phyloP scores from a whole-genome alignment of 2,797 vertebrate species.

The Diplodus sargus region DNA sequence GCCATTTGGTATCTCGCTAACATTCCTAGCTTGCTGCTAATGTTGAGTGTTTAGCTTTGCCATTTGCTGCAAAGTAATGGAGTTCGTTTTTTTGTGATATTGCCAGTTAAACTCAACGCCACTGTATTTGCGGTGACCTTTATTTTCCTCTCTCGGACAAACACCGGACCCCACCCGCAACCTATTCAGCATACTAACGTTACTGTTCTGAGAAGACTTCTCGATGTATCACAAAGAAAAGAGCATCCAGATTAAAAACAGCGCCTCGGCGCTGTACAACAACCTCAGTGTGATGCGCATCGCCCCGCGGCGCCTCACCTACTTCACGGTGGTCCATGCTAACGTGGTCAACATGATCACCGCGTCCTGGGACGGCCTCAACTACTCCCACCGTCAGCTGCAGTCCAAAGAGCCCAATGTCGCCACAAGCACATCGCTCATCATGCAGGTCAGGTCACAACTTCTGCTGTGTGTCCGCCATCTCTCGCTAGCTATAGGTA shows the following conservation, averaged over 20 bases:
- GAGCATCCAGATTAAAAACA: constrained; percentile 89
- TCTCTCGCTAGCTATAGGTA: too few relatives aligned
- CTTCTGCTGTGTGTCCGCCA: too few relatives aligned
- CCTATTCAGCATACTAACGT: not conserved
- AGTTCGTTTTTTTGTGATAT: not conserved
- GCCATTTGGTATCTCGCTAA: constrained; percentile 20
- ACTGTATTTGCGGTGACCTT: too few relatives aligned
- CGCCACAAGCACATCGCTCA: constrained; percentile 86
- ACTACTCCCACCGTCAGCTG: constrained; percentile 92
- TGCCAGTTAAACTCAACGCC: not conserved
- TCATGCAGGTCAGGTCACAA: constrained; percentile 89
- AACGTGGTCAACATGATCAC: constrained; percentile 91
- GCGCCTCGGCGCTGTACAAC: constrained; percentile 92
- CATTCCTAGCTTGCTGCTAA: constrained; percentile 53
- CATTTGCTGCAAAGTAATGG: not conserved
- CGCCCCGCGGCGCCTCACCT: constrained; percentile 83
- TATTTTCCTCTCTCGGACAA: not conserved
- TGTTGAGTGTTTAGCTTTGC: not conserved
- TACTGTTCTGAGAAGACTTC: not conserved
- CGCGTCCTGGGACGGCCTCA: constrained; percentile 87
- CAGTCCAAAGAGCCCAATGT: constrained; percentile 89
- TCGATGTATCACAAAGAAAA: constrained; percentile 91
- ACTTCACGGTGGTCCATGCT: constrained; percentile 91
- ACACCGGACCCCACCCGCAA: not conserved
- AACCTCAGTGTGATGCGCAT: constrained; percentile 92